Evolutionary conservation across 1,140 invertebrate genomes (phyloP).

Genomic region (Lamellibrachia luymesi): DNA sequence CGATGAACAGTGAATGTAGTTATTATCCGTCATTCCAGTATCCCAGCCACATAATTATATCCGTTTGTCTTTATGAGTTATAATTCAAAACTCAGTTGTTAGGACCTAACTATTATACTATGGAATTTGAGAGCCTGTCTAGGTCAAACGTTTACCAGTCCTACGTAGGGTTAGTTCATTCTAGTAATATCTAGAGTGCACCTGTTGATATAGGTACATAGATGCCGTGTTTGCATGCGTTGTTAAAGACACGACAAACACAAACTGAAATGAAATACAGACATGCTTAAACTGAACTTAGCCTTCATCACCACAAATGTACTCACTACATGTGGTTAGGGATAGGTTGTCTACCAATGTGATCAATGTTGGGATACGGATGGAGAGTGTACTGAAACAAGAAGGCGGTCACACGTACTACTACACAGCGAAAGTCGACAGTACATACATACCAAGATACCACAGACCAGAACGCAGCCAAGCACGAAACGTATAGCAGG

Average conservation of each 20-base stretch:
- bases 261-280: not conserved
- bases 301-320: not conserved
- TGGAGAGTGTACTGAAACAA: conserved; percentile 16
- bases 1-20: not conserved
- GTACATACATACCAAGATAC: not conserved
- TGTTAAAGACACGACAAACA: not conserved
- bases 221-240: not conserved
- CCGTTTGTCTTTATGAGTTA: not conserved
- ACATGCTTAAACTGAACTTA: not conserved
- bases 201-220: not conserved
- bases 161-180: not conserved
- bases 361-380: conserved; percentile 11
- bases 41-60: not conserved
- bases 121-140: not conserved
- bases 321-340: conserved; percentile 8
- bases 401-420: not conserved
- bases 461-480: not conserved
- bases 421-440: not conserved
- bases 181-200: not conserved
- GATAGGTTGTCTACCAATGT: conserved; percentile 8
- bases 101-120: not conserved
- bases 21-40: not conserved
- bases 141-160: not conserved
- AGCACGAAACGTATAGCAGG: not conserved
- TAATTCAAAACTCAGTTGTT: not conserved